Base-by-base conservation (phyloP, 37 sponge, comb jelly and placozoan genomes). In the Axinella damicornis region DNA sequence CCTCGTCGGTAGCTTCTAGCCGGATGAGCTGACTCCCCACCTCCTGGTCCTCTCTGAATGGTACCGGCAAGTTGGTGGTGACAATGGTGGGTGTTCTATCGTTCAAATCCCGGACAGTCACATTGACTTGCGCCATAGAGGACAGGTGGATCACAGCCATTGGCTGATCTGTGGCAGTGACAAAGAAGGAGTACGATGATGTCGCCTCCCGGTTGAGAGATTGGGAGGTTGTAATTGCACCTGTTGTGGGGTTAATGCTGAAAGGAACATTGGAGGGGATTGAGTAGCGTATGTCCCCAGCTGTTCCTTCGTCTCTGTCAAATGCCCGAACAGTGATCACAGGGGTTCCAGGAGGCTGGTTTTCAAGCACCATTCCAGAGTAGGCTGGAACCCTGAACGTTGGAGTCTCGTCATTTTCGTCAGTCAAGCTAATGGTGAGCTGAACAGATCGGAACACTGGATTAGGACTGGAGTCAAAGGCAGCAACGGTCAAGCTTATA, bases 401-500 rank as follows among this genome's bases (percentile, higher is more conserved):
- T 14, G 94, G 94, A 2, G 73, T 34, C 24, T 86, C 73, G 40
- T 91, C 83, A 37, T 92, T 87, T 19, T 41, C 70, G 56, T 93
- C 87, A 27, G 11, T 22, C 6, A 89, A 53, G 30, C 15, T 20
- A 53, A 93, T 56, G 15, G 21, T 86, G 0, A 93, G 56, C 65
- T 57, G 34, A 19, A 68, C 70, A 0, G 65, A 28, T 6, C 14
- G 5, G 41, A 30, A 87, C 19, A 20, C 22, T 58, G 87, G 78
- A 56, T 93, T 93, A 19, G 73, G 74, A 57, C 90, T 85, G 11
- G 63, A 15, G 39, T 93, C 94, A 41, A 89, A 89, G 0, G 86
- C 76, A 37, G 71, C n/a, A 9, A 93, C 27, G 27, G 63, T 41
- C 31, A 93, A 53, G 25, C 61, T 70, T 57, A 65, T 73, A 4